Evolutionary conservation across 2,888 invertebrate genomes (phyloP), one percentile per base, ranked within the genome.

Genomic region (Oasisia sp.): DNA sequence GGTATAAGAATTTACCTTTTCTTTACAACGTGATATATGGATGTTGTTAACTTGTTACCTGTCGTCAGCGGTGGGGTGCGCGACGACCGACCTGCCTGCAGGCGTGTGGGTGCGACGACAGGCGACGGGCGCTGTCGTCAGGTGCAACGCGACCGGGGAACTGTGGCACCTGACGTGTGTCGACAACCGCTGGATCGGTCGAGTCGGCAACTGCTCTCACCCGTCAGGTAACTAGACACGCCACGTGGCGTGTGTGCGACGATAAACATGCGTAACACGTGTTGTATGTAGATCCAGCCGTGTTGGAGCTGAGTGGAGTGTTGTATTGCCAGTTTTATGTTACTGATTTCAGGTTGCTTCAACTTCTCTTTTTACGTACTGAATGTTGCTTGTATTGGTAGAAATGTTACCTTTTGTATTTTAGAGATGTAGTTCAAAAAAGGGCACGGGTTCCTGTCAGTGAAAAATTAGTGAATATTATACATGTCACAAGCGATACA

Each of bases 181-280:
- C 74, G 74, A 74, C 74, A 74, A 74, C 74, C 74, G 74, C 74
- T 74, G 74, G 74, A 74, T 74, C 74, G 74, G 74, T 27, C 74
- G 27, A 74, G 74, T 74, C 74, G 74, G 74, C 19, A 74, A 74
- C 74, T 74, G 74, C 74, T 74, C 74, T 19, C 74, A n/a, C 27
- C 74, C 74, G 27, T 19, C 74, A 74, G 74, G 74, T 74, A 74
- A 7, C 27, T 7, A 27, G 27, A 14, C 74, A 27, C n/a, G 27
- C 3, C 74, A 11, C 27, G 74, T 50, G 9, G 5, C 50, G 14
- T 12, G 14, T 50, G 14, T 50, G 14, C 50, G 50, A 50, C 9
- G 50, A 12, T 9, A 50, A 74, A 27, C 27, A 4, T 5, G n/a
- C 27, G 7, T 7, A 56, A 56, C 56, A 14, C 27, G 27, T 27